phyloP scores from a whole-genome alignment of 2,888 invertebrate genomes.

The Unio delphinus region DNA sequence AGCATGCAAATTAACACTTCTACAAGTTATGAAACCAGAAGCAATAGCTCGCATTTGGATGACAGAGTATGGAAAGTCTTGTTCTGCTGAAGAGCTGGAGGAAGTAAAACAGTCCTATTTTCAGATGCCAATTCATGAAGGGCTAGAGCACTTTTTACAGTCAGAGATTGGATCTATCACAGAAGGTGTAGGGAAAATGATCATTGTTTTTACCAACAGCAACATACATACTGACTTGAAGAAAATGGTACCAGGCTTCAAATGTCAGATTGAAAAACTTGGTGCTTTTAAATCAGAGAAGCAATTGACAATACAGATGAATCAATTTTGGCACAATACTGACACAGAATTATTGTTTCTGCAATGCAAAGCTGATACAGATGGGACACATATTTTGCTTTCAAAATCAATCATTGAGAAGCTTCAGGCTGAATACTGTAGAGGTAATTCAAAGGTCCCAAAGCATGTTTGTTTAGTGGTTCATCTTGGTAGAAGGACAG shows the following conservation, averaged over 20 bases:
- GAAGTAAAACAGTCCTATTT: slow-evolving; percentile 18
- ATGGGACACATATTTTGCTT: slow-evolving; percentile 38
- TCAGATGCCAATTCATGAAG: slow-evolving; percentile 34
- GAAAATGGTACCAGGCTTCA: not conserved
- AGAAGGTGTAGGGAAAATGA: slow-evolving; percentile 6
- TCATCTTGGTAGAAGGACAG: slow-evolving; percentile 18
- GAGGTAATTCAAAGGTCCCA: not conserved
- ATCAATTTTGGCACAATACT: slow-evolving; percentile 31
- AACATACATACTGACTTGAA: slow-evolving; percentile 28
- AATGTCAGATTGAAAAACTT: slow-evolving; percentile 32
- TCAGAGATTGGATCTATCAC: too few species aligned
- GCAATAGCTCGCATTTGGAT: slow-evolving; percentile 19
- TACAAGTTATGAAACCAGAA: slow-evolving; percentile 38
- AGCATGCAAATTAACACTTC: too few species aligned
- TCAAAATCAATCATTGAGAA: slow-evolving; percentile 34
- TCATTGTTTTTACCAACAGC: slow-evolving; percentile 38
- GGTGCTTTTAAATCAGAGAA: slow-evolving; percentile 49
- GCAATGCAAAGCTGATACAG: slow-evolving; percentile 35
- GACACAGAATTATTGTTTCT: slow-evolving; percentile 22
- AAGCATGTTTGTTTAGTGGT: slow-evolving; percentile 27
- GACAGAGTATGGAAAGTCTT: slow-evolving; percentile 1
- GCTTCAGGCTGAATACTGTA: slow-evolving; percentile 9
- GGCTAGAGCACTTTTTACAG: slow-evolving; percentile 20
- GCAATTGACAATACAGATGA: slow-evolving; percentile 23
- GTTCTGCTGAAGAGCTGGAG: not conserved